Conservation (phyloP, 2,888 invertebrate species). For the Dasysyrphus albostriatus region DNA sequence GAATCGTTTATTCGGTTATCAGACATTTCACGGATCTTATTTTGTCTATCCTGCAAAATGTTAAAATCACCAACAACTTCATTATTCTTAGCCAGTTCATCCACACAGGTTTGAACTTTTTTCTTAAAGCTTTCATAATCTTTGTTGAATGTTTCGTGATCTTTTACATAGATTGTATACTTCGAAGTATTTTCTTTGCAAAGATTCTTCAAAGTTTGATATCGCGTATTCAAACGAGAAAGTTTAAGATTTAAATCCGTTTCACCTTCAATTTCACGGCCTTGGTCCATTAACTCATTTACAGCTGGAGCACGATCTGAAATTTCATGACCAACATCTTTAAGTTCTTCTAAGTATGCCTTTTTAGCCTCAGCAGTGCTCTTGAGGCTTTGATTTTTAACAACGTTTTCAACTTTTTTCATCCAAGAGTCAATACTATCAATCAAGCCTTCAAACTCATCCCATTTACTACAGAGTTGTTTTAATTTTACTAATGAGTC, state of each 20-base stretch:
- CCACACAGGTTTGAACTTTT: conserved; percentile 90
- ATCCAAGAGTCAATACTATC: conserved; percentile 93
- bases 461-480: conserved; percentile 91
- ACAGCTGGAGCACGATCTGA: conserved; percentile 88
- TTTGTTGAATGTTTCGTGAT: conserved; percentile 92
- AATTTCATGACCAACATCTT: conserved; percentile 89
- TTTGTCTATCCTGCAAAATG: conserved; percentile 92
- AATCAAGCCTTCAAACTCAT: conserved; percentile 90
- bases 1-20: conserved; percentile 92
- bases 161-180: conserved; percentile 93
- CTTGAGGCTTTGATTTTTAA: conserved; percentile 95
- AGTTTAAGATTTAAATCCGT: conserved; percentile 90
- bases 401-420: conserved; percentile 92
- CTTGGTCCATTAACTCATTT: conserved; percentile 87
- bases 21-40: conserved; percentile 90
- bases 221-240: conserved; percentile 91
- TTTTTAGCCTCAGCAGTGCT: conserved; percentile 93
- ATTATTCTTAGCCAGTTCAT: conserved; percentile 89
- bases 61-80: conserved; percentile 94
- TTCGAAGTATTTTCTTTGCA: conserved; percentile 93
- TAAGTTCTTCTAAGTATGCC: conserved; percentile 90
- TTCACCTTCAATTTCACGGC: conserved; percentile 90
- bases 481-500: conserved; percentile 90
- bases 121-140: conserved; percentile 90
- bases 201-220: conserved; percentile 91